A percentile compares a stretch with the other conserved stretches of the same genome.
Evolutionary conservation across 2,113 vertebrate species (phyloP).

Genomic region (Ancistrus triradiatus): DNA sequence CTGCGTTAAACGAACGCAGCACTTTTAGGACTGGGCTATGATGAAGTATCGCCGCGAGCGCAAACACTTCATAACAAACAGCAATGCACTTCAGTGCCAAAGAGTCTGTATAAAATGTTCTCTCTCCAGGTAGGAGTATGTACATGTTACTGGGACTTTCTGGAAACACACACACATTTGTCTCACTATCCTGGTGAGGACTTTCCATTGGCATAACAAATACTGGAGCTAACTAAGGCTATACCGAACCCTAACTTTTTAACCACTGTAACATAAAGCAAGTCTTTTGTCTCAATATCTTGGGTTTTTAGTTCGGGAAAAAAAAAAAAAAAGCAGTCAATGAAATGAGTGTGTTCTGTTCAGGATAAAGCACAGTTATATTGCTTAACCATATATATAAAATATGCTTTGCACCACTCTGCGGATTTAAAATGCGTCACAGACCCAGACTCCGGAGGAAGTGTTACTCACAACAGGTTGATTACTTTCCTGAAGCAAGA

Average conservation of each 20-base stretch:
- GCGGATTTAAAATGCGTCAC: no score
- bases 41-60: neutral
- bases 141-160: no score
- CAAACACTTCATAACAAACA: neutral
- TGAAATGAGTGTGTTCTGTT: no score
- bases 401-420: neutral
- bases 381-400: neutral
- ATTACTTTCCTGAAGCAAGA: neutral
- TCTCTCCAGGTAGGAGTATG: conserved; percentile 21
- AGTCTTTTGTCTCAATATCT: no score
- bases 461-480: neutral
- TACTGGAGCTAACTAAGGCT: no score
- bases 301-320: neutral
- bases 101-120: neutral
- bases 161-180: no score
- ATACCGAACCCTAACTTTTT: neutral
- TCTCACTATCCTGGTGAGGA: no score
- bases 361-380: no score
- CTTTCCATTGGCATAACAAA: no score
- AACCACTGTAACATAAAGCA: no score
- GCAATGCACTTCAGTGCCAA: neutral
- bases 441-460: no score
- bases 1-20: neutral
- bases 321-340: neutral
- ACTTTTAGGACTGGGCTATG: neutral